A percentile compares a stretch with the other conserved stretches of the same genome.
phyloP scores from a whole-genome alignment of 2,797 vertebrate species.

The Micrastur ruficollis region DNA sequence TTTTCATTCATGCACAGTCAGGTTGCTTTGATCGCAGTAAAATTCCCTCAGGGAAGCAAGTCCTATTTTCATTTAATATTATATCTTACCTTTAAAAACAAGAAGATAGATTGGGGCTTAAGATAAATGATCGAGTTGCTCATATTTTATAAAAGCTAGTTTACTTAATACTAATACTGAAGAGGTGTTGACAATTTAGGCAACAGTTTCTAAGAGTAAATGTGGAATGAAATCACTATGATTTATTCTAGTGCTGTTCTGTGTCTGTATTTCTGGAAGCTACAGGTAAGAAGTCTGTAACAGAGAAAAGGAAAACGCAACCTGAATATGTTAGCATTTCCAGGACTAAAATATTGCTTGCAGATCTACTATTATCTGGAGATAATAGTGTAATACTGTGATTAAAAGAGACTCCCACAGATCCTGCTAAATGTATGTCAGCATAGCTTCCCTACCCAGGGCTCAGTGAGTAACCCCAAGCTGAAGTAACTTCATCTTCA shows the following conservation, averaged over 20 bases:
- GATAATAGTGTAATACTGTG: not conserved
- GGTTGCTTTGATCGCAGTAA: not conserved
- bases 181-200: not conserved
- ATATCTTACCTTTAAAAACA: not conserved
- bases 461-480: not conserved
- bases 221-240: not conserved
- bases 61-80: not conserved
- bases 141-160: not conserved
- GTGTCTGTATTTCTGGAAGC: not conserved
- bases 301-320: not conserved
- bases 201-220: not conserved
- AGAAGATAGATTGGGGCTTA: not conserved
- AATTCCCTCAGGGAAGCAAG: constrained; percentile 1
- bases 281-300: not conserved
- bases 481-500: not conserved
- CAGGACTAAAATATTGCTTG: not conserved
- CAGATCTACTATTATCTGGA: not conserved
- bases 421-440: not conserved
- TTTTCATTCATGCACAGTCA: not conserved
- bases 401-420: not conserved
- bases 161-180: constrained; percentile 9
- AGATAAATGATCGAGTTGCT: not conserved
- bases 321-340: not conserved
- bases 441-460: not conserved
- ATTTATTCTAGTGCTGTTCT: not conserved